phyloP scores from a whole-genome alignment of 2,888 invertebrate genomes.

The Eilema griseolum region DNA sequence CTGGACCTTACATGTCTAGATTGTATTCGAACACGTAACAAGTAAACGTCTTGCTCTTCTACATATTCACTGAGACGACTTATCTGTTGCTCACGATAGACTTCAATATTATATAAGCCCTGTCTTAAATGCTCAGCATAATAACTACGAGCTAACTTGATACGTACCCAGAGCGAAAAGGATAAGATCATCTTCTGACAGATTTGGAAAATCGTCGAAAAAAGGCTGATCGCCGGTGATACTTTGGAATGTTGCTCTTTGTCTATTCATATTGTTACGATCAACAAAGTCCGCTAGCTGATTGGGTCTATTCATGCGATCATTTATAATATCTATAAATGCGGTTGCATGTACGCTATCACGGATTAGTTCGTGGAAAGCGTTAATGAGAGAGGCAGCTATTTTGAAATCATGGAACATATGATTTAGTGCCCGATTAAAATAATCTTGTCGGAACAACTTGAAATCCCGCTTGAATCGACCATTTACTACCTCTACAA shows the following conservation, averaged over 20 bases:
- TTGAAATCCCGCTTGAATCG: neutral
- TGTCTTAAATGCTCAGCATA: no score
- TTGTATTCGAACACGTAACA: conserved; percentile 11
- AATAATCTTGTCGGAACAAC: neutral
- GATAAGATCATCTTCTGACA: conserved; percentile 5
- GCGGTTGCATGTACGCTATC: conserved; percentile 15
- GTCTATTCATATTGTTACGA: conserved; percentile 21
- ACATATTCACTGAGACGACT: neutral
- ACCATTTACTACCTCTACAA: neutral
- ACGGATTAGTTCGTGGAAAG: conserved; percentile 1
- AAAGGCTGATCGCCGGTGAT: conserved; percentile 21
- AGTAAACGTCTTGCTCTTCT: conserved; percentile 8
- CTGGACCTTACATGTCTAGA: conserved; percentile 19
- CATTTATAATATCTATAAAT: conserved; percentile 24
- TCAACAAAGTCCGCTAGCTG: conserved; percentile 18
- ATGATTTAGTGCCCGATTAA: neutral
- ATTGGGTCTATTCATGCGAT: conserved; percentile 13
- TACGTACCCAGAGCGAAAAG: conserved; percentile 11
- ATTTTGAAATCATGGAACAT: neutral
- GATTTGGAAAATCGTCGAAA: conserved; percentile 16
- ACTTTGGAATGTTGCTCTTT: conserved; percentile 18
- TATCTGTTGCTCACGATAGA: neutral
- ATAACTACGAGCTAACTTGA: neutral
- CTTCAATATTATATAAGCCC: no score
- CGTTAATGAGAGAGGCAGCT: conserved; percentile 5